Percentiles rank a stretch among this genome's conserved stretches.
phyloP scores from a whole-genome alignment of 2,113 vertebrate genomes.

The Pollimyrus isidori region DNA sequence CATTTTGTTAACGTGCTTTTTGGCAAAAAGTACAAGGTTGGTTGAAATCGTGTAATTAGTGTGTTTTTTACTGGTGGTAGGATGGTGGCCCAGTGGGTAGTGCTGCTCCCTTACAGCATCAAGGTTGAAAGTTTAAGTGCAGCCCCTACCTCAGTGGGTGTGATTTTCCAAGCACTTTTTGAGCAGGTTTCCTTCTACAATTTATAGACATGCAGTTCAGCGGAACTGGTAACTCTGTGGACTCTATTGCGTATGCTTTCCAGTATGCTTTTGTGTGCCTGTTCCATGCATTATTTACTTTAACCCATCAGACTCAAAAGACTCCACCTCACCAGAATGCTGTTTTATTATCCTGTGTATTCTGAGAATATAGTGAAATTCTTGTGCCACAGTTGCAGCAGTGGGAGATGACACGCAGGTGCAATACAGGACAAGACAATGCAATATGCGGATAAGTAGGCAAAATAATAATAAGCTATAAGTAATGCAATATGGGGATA shows the following conservation, averaged over 20 bases:
- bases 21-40: neutral
- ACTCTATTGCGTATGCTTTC: neutral
- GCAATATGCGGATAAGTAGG: neutral
- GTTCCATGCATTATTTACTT: neutral
- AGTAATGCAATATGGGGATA: neutral
- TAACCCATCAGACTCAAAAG: neutral
- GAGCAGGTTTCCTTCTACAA: neutral
- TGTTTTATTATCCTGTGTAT: neutral
- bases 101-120: neutral
- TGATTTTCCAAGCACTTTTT: neutral
- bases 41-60: neutral
- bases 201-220: neutral
- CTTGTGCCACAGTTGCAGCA: neutral
- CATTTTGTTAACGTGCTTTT: neutral
- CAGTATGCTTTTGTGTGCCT: neutral
- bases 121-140: neutral
- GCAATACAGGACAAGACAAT: neutral
- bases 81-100: neutral
- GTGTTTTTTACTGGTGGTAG: neutral
- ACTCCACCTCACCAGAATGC: neutral
- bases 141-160: neutral
- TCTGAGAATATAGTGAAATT: neutral
- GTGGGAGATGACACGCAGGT: neutral
- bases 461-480: neutral
- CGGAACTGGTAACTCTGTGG: neutral